A percentile compares a stretch with the other conserved stretches of the same genome.
phyloP scores from a whole-genome alignment of 2,797 vertebrate species.

The Cynodonichthys magdalenae region DNA sequence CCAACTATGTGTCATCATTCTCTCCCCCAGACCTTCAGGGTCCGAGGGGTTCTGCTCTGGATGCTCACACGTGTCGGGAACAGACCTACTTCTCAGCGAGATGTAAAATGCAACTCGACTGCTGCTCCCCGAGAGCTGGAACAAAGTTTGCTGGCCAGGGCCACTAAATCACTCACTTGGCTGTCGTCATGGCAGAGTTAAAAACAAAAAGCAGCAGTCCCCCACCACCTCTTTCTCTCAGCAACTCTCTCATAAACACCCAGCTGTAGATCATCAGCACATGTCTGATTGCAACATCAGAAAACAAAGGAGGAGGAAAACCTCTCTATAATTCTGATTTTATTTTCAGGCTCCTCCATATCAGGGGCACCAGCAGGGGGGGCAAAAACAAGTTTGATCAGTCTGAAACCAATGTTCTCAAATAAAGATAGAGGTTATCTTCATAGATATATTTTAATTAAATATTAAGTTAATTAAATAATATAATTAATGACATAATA shows the following conservation, averaged over 20 bases:
- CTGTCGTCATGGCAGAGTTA: conserved; percentile 56
- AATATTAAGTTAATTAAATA: no score
- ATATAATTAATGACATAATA: no score
- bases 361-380: no score
- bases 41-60: conserved; percentile 19
- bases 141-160: conserved; percentile 28
- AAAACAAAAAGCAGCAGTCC: conserved; percentile 50
- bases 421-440: no score
- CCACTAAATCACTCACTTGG: conserved; percentile 54
- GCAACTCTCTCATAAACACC: conserved; percentile 41
- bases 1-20: conserved; percentile 11
- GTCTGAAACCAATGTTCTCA: no score
- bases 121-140: conserved; percentile 34
- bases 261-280: conserved; percentile 46
- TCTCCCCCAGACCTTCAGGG: conserved; percentile 17
- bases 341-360: conserved; percentile 1
- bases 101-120: conserved; percentile 51
- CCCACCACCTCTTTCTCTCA: conserved; percentile 1
- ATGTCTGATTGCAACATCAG: conserved; percentile 47
- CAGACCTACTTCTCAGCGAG: conserved; percentile 35
- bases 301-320: conserved; percentile 20
- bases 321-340: not conserved
- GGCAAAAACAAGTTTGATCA: no score
- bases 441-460: no score
- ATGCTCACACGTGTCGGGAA: conserved; percentile 27